A percentile compares a stretch with the other conserved stretches of the same genome.
phyloP scores from a whole-genome alignment of 2,888 invertebrate genomes.

The Fragum sueziense region DNA sequence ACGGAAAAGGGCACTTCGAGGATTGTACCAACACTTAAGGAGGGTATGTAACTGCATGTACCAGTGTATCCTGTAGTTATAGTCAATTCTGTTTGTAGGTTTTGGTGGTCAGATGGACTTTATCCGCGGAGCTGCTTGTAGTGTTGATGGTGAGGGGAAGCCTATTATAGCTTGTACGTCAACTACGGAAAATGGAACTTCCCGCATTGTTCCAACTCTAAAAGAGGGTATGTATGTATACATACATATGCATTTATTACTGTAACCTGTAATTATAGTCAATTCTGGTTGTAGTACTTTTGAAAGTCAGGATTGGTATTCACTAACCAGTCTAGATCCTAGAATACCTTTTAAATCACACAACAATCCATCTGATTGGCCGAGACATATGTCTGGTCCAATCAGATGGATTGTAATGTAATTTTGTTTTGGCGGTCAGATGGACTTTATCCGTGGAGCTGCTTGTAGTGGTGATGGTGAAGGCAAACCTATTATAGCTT shows the following conservation, averaged over 20 bases:
- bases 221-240: slow-evolving; percentile 87
- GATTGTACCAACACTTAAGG: slow-evolving; percentile 91
- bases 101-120: slow-evolving; percentile 98
- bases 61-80: too few relatives aligned
- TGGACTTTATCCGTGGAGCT: slow-evolving; percentile 96
- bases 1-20: slow-evolving; percentile 89
- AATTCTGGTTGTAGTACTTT: too few relatives aligned
- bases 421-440: slow-evolving; percentile 97
- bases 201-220: slow-evolving; percentile 92
- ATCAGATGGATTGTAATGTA: too few relatives aligned
- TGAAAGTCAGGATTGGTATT: too few relatives aligned
- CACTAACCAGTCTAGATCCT: too few relatives aligned
- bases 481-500: slow-evolving; percentile 96
- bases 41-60: slow-evolving; percentile 85
- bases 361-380: too few relatives aligned
- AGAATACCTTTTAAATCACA: too few relatives aligned
- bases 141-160: slow-evolving; percentile 92
- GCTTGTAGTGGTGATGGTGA: slow-evolving; percentile 91
- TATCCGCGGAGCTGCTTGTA: slow-evolving; percentile 92
- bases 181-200: slow-evolving; percentile 88
- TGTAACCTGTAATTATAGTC: too few relatives aligned
- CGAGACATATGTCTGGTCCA: too few relatives aligned
- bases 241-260: too few relatives aligned
- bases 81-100: slow-evolving; percentile 77
- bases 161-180: slow-evolving; percentile 96